Evolutionary conservation across 2,888 invertebrate genomes (phyloP), one percentile per base, ranked within the genome.

Genomic region (Dasypogon diadema): DNA sequence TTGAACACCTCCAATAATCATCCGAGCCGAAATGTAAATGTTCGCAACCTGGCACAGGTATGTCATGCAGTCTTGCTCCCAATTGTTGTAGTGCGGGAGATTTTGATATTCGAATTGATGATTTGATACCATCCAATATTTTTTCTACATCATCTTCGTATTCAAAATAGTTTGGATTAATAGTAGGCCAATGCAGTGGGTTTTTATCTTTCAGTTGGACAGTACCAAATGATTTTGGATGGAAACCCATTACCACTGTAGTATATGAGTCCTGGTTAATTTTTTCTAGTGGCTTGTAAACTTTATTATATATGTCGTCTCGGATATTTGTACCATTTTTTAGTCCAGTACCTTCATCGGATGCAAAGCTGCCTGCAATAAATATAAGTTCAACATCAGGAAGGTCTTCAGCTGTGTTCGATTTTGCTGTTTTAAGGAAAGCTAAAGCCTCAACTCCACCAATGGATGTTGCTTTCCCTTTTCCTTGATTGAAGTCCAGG

Each of bases 101-200:
- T 56, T 87, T 82, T 0, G 87, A 85, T 21, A 92, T 81, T 75
- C 87, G 86, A 78, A 91, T 88, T 2, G 89, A 84, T 68, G 89
- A 88, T 78, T 91, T 90, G 48, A 92, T 89, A 0, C 90, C 88
- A 14, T 89, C 88, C 2, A 92, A 83, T 63, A 91, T 84, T 0
- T 89, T 89, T n/a, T 88, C 87, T 0, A 90, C 84, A 80, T 94
- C 89, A 22, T 89, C 82, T 76, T 89, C 89, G 81, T 93, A 89
- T 0, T 89, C 88, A 77, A 95, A 89, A 83, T 96, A 96, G 81
- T 96, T 93, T 0, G 94, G 92, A 80, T 93, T 90, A 80, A 97
- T 90, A n/a, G 90, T 85, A 0, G 96, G 95, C 80, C 91, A 90
- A 37, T 91, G 90, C 55, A 91, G 88, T 0, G 95, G 94, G 86